Conservation (phyloP, 2,888 invertebrate species). For the Philhelius pedissequus region DNA sequence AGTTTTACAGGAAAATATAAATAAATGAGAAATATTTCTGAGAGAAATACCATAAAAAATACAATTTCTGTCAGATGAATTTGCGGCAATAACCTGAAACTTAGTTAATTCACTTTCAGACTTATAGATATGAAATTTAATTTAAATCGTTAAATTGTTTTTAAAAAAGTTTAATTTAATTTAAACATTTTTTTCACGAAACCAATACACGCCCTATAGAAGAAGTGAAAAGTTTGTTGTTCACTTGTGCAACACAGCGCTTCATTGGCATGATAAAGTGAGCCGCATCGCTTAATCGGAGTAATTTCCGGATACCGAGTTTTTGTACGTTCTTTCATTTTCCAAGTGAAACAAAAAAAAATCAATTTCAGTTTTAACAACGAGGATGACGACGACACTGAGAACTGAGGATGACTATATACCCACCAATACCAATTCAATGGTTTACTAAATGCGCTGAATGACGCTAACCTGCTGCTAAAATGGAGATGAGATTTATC, state of each 20-base stretch:
- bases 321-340: constrained; percentile 37
- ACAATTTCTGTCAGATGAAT: no score
- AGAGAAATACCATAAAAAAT: no score
- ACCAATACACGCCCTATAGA: no score
- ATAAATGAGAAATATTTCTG: no score
- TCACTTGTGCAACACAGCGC: constrained; percentile 36
- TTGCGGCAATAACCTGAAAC: no score
- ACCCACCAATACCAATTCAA: neutral
- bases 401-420: neutral
- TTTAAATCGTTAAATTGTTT: no score
- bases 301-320: constrained; percentile 41
- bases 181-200: no score
- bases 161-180: no score
- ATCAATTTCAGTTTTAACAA: constrained; percentile 44
- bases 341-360: constrained; percentile 43
- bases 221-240: constrained; percentile 45
- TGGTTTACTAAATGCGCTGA: constrained; percentile 10
- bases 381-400: neutral
- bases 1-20: no score
- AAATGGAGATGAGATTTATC: constrained; percentile 18
- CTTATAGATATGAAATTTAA: no score
- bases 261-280: constrained; percentile 64
- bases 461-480: constrained; percentile 10
- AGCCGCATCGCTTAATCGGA: constrained; percentile 61
- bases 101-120: no score